Percentiles rank a stretch among this genome's conserved stretches.
Evolutionary conservation across 2,113 vertebrate species (phyloP).

Genomic region (Clupea harengus): DNA sequence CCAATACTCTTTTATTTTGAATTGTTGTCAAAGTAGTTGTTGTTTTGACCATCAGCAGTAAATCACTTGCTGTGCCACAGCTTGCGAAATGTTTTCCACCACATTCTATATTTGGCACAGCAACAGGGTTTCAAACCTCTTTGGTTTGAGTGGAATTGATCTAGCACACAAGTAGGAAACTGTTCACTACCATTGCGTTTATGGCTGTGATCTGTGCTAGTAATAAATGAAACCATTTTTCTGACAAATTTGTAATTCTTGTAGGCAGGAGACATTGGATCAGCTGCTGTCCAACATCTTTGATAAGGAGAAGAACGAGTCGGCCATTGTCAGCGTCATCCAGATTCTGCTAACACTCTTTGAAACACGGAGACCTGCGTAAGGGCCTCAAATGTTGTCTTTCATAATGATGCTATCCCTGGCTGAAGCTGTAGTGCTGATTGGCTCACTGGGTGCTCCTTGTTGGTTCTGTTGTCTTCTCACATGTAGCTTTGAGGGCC

Average conservation of each 20-base stretch:
- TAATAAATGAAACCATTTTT: background rate
- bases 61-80: background rate
- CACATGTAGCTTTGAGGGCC: conserved; percentile 88
- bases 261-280: conserved; percentile 94
- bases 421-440: background rate
- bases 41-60: background rate
- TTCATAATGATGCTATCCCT: background rate
- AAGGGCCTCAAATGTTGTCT: conserved; percentile 36
- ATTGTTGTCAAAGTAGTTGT: background rate
- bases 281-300: conserved; percentile 94
- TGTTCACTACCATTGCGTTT: background rate
- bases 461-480: background rate
- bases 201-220: background rate
- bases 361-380: conserved; percentile 95
- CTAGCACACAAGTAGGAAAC: background rate
- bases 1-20: background rate
- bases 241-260: conserved; percentile 30
- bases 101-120: background rate
- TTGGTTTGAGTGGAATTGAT: background rate
- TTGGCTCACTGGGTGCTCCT: background rate
- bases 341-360: conserved; percentile 95
- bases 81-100: background rate
- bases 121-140: background rate
- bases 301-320: conserved; percentile 94
- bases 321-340: conserved; percentile 96